Percentiles rank a stretch among this genome's conserved stretches.
These are phyloP conservation scores for Taenioides sp. DNA, from an alignment of 2,797 vertebrate species.

Conservation along the genomic window DNA sequence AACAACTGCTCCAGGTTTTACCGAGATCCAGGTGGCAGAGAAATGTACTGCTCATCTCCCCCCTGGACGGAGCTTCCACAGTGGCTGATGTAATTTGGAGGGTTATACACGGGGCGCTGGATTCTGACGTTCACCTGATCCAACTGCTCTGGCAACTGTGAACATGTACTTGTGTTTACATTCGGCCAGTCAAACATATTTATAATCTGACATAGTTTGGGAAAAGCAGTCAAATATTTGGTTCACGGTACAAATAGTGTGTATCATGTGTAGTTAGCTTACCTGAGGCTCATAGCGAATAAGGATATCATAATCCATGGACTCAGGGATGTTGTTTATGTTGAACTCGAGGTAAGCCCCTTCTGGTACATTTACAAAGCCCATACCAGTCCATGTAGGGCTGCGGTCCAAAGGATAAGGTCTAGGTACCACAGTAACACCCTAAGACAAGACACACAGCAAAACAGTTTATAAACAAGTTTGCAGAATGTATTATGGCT, in stretches of 20 bases:
- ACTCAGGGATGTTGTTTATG: slow-evolving; percentile 87
- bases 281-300: slow-evolving; percentile 98
- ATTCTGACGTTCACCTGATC: slow-evolving; percentile 85
- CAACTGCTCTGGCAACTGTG: slow-evolving; percentile 91
- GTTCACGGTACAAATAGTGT: background rate
- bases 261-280: slow-evolving; percentile 76
- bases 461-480: background rate
- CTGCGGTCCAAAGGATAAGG: slow-evolving; percentile 83
- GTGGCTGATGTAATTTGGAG: slow-evolving; percentile 68
- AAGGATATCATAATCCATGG: slow-evolving; percentile 94
- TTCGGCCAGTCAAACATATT: background rate
- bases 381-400: slow-evolving; percentile 92
- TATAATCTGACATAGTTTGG: background rate
- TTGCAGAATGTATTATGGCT: background rate
- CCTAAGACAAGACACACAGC: slow-evolving; percentile 67
- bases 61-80: slow-evolving; percentile 84
- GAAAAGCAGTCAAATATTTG: background rate
- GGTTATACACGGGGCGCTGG: slow-evolving; percentile 78
- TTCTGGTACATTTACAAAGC: slow-evolving; percentile 92
- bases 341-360: slow-evolving; percentile 86
- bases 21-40: slow-evolving; percentile 91
- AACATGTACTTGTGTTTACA: slow-evolving; percentile 4
- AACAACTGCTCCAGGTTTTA: slow-evolving; percentile 38
- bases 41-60: slow-evolving; percentile 86
- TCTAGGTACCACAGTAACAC: slow-evolving; percentile 82